phyloP scores from a whole-genome alignment of 2,888 invertebrate species.

The Tetheella fluctuosa region DNA sequence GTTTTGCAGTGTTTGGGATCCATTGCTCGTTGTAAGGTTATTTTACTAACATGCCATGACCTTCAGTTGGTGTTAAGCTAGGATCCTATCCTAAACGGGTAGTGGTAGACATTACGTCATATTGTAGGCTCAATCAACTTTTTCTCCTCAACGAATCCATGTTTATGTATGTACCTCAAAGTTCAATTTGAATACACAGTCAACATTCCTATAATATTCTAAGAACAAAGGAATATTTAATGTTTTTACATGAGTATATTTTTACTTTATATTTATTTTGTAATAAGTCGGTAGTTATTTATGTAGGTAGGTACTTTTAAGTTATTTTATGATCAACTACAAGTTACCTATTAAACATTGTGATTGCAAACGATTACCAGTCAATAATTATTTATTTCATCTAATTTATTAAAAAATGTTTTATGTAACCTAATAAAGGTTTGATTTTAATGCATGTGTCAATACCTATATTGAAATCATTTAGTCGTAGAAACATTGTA shows the following conservation, averaged over 20 bases:
- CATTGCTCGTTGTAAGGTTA: too few species aligned
- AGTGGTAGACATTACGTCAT: too few species aligned
- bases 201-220: too few species aligned
- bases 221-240: too few species aligned
- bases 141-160: background rate
- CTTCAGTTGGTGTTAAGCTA: too few species aligned
- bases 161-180: too few species aligned
- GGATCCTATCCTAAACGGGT: too few species aligned
- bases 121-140: too few species aligned
- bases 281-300: background rate
- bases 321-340: constrained; percentile 16
- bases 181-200: background rate
- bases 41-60: too few species aligned
- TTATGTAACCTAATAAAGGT: constrained; percentile 38
- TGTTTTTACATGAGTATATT: too few species aligned
- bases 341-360: constrained; percentile 58
- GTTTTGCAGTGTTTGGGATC: too few species aligned
- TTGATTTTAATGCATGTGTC: constrained; percentile 74
- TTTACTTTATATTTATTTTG: background rate
- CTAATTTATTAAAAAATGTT: constrained; percentile 38
- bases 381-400: constrained; percentile 42
- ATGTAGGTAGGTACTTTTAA: constrained; percentile 18
- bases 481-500: constrained; percentile 82
- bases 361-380: constrained; percentile 46
- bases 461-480: constrained; percentile 67